A percentile compares a stretch with the other conserved stretches of the same genome.
phyloP scores from a whole-genome alignment of 2,888 invertebrate species.

The Furcula furcula region DNA sequence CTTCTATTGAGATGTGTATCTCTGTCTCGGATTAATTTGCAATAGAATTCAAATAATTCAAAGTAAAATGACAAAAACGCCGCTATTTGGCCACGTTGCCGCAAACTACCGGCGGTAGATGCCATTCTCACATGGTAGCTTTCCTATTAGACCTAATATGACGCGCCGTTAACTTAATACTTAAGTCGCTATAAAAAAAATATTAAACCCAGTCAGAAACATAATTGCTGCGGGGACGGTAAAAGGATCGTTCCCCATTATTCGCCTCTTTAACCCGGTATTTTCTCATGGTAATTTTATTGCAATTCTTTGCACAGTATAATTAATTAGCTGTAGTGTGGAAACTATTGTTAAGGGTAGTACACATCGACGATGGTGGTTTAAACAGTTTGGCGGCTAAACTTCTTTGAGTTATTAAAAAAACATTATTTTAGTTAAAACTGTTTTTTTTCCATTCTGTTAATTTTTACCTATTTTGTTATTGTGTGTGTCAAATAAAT shows the following conservation, averaged over 20 bases:
- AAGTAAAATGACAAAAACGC: no score
- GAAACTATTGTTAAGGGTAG: background rate
- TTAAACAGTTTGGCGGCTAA: no score
- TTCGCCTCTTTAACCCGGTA: constrained; percentile 39
- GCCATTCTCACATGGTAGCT: constrained; percentile 40
- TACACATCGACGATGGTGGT: background rate
- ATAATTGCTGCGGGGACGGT: constrained; percentile 39
- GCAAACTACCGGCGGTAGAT: constrained; percentile 4
- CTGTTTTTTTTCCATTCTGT: no score
- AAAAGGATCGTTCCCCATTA: constrained; percentile 45
- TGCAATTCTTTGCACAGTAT: constrained; percentile 26
- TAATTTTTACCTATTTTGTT: no score
- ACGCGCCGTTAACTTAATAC: constrained; percentile 41
- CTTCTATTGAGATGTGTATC: no score
- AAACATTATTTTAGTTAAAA: no score
- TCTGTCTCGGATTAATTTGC: no score
- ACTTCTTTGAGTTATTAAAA: no score
- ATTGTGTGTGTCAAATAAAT: no score
- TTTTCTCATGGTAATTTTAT: constrained; percentile 42
- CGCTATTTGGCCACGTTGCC: background rate
- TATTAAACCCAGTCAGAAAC: constrained; percentile 49
- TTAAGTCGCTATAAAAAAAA: constrained; percentile 59
- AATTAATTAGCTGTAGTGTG: constrained; percentile 9
- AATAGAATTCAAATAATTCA: no score
- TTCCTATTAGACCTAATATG: constrained; percentile 56